Base-by-base conservation (phyloP, 2,113 vertebrate species). In the Aspidoscelis tigris region DNA sequence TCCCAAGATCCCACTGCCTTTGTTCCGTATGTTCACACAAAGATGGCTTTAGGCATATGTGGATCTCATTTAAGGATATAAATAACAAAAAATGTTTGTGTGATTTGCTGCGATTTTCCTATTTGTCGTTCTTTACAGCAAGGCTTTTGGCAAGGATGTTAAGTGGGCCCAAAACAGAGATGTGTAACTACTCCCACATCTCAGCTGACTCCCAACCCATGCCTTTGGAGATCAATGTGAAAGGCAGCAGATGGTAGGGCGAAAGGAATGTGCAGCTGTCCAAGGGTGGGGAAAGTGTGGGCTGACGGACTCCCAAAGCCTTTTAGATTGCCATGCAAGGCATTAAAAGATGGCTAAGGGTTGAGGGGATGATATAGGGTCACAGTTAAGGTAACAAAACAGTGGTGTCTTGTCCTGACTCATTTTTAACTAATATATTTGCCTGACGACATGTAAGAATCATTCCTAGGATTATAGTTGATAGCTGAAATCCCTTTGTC, bases 191-290 rank as follows among this genome's bases (percentile, higher is more conserved):
- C 65, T 43, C 12, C 65, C 21, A 39, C 14, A 58, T 8, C 55
- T 66, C 43, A 65, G 76, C 69, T 79, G 69, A 70, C 20, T 72
- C 50, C 11, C 76, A 65, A 43, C 39, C 53, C 58, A 21, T 47
- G 43, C 70, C 26, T 64, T n/a, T 33, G 2, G 12, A 65, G 21
- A 73, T 74, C 58, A 43, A 5, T 5, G 26, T 81, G 68, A 81
- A 50, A 71, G 66, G n/a, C n/a, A 9, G 55, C 81, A 65, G 43
- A 47, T 41, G 69, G 71, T 44, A 58, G 16, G 20, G 12, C 18
- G 50, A 22, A 22, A 69, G 26, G 83, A 85, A 85, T 85, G 83
- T 66, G 77, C 83, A 80, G 83, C 83, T 85, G 77, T 74, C 58
- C 70, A 80, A 14, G 80, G 70, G 83, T n/a, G 12, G 58, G 70